These are phyloP conservation scores for Agelastica alni DNA, from an alignment of 2,888 invertebrate species.

Conservation along the genomic window DNA sequence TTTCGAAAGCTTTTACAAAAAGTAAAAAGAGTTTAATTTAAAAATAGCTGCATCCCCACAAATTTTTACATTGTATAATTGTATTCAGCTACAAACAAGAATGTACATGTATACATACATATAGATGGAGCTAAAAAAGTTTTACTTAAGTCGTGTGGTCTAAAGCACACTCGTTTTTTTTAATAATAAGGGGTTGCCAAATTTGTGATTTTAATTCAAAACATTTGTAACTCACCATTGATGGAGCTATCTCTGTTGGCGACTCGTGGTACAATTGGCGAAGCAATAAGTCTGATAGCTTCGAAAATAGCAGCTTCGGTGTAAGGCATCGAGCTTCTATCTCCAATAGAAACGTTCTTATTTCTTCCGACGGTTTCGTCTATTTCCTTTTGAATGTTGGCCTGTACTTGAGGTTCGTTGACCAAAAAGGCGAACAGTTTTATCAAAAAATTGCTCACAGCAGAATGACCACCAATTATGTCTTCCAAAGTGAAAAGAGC, in stretches of 20 bases:
- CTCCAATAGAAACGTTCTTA: conserved; percentile 48
- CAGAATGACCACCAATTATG: conserved; percentile 64
- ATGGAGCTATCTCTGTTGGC: conserved; percentile 66
- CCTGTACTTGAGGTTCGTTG: conserved; percentile 60
- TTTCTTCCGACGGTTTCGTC: conserved; percentile 50
- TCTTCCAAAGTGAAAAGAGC: conserved; percentile 60
- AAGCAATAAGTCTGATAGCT: conserved; percentile 65
- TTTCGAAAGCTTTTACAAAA: no score
- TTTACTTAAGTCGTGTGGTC: no score
- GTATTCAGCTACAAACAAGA: no score
- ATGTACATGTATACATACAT: no score
- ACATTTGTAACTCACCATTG: conserved; percentile 57
- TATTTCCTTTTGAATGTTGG: conserved; percentile 62
- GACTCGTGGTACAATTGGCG: conserved; percentile 71
- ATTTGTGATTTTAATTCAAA: no score
- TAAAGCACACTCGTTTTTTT: no score
- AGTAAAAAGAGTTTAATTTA: no score
- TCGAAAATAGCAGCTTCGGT: conserved; percentile 66
- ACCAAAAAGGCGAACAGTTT: conserved; percentile 64
- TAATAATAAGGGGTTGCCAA: no score
- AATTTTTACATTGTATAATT: no score
- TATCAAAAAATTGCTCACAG: conserved; percentile 65
- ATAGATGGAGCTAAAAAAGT: no score
- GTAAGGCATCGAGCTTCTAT: conserved; percentile 62
- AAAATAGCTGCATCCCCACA: no score